Percentiles rank a stretch among this genome's conserved stretches.
Conservation (phyloP, 2,888 invertebrate genomes). For the Anthophora plumipes region DNA sequence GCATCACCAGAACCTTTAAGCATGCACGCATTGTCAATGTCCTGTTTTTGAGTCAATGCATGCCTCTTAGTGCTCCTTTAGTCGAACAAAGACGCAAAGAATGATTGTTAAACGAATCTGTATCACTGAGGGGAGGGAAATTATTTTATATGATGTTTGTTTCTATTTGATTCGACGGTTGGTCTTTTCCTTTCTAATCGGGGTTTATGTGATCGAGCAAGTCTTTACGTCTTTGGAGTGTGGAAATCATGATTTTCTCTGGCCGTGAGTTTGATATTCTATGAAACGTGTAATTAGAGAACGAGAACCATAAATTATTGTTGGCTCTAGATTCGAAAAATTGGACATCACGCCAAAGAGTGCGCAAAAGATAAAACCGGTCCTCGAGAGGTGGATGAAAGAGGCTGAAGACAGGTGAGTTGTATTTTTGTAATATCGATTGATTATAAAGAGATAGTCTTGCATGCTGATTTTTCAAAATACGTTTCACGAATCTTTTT, state of each 20-base stretch:
- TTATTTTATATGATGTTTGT: too few relatives aligned
- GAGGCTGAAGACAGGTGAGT: slow-evolving; percentile 98
- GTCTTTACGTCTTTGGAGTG: slow-evolving; percentile 59
- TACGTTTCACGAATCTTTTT: background rate
- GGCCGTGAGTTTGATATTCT: slow-evolving; percentile 4
- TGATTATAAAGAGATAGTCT: background rate
- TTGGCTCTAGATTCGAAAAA: slow-evolving; percentile 97
- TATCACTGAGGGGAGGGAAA: too few relatives aligned
- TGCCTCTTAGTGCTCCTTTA: slow-evolving; percentile 83
- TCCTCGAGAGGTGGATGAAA: slow-evolving; percentile 99
- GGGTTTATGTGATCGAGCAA: background rate
- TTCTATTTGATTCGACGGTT: background rate
- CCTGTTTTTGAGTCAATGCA: slow-evolving; percentile 83
- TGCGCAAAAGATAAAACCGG: slow-evolving; percentile 99
- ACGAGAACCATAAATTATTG: slow-evolving; percentile 84
- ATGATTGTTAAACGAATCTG: background rate
- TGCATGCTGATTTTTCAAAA: background rate
- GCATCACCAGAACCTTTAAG: slow-evolving; percentile 83
- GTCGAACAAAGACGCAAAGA: slow-evolving; percentile 67
- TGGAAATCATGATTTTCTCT: slow-evolving; percentile 24
- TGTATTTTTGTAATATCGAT: background rate
- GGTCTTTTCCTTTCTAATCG: background rate
- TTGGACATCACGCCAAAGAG: slow-evolving; percentile 99
- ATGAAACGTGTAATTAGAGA: background rate
- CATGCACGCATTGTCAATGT: slow-evolving; percentile 85